Evolutionary conservation across 1,140 invertebrate genomes (phyloP), one percentile per base, ranked within the genome.

Genomic region (Steinernema khuongi): DNA sequence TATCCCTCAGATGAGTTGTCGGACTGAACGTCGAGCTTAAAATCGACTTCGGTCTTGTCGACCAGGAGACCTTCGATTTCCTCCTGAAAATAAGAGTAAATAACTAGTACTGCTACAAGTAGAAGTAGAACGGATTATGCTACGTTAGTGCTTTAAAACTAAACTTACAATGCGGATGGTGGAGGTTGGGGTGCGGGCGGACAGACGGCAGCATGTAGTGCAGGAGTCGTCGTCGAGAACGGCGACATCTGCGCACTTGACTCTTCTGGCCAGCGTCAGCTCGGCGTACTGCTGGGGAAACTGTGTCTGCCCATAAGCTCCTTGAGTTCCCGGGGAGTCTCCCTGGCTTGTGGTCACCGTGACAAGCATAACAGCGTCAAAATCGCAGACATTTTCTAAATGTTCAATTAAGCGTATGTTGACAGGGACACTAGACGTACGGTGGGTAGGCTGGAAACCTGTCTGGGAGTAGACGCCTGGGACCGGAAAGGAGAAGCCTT

Each of bases 321-420:
- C 11, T 22, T 60, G 11, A n/a, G n/a, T n/a, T n/a, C n/a, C n/a
- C n/a, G n/a, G n/a, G n/a, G n/a, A n/a, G n/a, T n/a, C n/a, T n/a
- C n/a, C n/a, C n/a, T n/a, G n/a, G n/a, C n/a, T n/a, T n/a, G n/a
- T n/a, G 4, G 11, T 22, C 11, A 60, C 7, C 22, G 11, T 26
- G 22, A 60, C 22, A 22, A 60, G 50, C 4, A 60, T 60, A 14
- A 22, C 14, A 7, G 50, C 11, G 4, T 60, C 50, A 26, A 60
- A 60, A 26, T 60, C 50, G 22, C 50, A 60, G 11, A 60, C 50
- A 26, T 60, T 60, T 26, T 60, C 50, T 60, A 60, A 60, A 60
- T 7, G 7, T 7, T 60, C 50, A 60, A 26, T n/a, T 60, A 4
- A 60, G 50, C n/a, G 7, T n/a, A n/a, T 14, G 4, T 14, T n/a